Evolutionary conservation across 2,888 invertebrate species (phyloP).

Genomic region (Plagodis pulveraria): DNA sequence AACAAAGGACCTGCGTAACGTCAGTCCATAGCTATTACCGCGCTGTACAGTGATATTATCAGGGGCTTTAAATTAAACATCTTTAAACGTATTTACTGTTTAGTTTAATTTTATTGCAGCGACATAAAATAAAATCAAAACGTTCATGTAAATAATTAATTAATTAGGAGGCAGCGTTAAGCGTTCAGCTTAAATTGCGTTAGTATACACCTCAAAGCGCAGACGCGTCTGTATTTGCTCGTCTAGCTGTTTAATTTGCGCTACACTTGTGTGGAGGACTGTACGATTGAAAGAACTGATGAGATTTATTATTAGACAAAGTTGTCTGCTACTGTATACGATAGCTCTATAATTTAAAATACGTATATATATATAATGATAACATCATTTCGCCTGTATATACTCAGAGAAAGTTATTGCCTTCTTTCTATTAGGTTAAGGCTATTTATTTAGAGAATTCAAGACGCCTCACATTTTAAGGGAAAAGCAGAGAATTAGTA

Average conservation of each 20-base stretch:
- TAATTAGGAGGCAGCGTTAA: slow-evolving; percentile 33
- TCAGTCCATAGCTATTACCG: no score
- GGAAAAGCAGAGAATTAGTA: no score
- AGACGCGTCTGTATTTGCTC: slow-evolving; percentile 55
- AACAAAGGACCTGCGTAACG: no score
- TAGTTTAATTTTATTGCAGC: not conserved
- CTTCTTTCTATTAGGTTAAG: no score
- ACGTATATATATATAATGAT: not conserved
- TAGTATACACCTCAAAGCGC: slow-evolving; percentile 65
- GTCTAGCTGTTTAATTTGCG: slow-evolving; percentile 40
- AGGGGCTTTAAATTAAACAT: not conserved
- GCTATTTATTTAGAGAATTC: no score
- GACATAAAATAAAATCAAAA: slow-evolving; percentile 32
- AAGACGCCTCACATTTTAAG: no score
- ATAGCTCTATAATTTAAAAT: not conserved
- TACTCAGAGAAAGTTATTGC: no score
- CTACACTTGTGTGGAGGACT: slow-evolving; percentile 30
- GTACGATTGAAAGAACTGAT: slow-evolving; percentile 32
- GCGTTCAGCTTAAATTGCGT: slow-evolving; percentile 51
- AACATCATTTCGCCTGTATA: no score
- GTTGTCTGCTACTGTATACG: not conserved
- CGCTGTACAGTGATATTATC: not conserved
- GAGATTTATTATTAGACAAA: slow-evolving; percentile 7
- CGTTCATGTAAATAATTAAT: slow-evolving; percentile 37
- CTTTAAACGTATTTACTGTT: not conserved